phyloP scores from a whole-genome alignment of 2,113 vertebrate species.

The Galeopterus variegatus region DNA sequence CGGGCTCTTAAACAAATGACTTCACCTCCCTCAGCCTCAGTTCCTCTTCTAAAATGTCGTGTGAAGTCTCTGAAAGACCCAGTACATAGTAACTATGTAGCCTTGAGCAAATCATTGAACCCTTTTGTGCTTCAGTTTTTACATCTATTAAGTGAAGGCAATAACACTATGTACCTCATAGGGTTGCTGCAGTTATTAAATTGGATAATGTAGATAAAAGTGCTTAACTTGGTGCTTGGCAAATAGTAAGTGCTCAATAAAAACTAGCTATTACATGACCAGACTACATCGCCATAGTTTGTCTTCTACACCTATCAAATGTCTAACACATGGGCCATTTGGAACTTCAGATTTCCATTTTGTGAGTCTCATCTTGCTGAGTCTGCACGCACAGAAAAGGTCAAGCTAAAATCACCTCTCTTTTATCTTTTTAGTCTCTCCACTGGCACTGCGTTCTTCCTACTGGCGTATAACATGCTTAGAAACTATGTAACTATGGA shows the following conservation, averaged over 20 bases:
- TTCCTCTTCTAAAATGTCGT: constrained; percentile 43
- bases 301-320: constrained; percentile 24
- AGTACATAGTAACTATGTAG: constrained; percentile 27
- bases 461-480: constrained; percentile 53
- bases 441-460: background rate
- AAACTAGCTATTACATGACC: constrained; percentile 40
- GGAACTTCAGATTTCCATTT: constrained; percentile 55
- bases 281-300: constrained; percentile 1
- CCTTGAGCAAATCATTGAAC: constrained; percentile 47
- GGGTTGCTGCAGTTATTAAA: constrained; percentile 45
- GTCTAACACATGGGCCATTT: background rate
- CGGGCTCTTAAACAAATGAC: constrained; percentile 41
- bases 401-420: constrained; percentile 46
- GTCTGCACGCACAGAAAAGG: background rate
- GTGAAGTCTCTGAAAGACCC: constrained; percentile 46
- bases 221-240: constrained; percentile 37
- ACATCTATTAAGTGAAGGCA: constrained; percentile 46
- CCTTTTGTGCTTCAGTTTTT: constrained; percentile 50
- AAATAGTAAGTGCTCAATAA: constrained; percentile 9
- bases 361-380: constrained; percentile 50
- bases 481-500: background rate
- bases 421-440: constrained; percentile 53
- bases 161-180: constrained; percentile 26
- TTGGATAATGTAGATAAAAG: constrained; percentile 22
- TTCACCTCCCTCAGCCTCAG: constrained; percentile 29